These are phyloP conservation scores for Cuculus canorus DNA, from an alignment of 2,797 vertebrate genomes.

Conservation along the genomic window DNA sequence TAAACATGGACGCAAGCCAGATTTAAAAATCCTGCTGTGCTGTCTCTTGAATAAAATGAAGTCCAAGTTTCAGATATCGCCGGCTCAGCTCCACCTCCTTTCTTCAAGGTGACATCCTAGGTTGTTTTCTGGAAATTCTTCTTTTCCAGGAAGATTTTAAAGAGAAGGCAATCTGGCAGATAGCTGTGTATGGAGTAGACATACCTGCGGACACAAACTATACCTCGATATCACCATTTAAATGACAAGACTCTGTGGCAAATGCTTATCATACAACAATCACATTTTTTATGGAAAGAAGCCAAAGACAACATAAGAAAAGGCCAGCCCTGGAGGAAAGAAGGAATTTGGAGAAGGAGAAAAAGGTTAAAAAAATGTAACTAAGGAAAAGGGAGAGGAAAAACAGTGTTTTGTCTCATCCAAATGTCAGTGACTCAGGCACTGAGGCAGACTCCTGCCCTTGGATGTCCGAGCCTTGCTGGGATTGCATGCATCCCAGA, in stretches of 20 bases:
- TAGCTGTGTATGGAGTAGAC: background rate
- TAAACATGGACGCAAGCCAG: background rate
- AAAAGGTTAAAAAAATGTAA: background rate
- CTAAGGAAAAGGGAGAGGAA: background rate
- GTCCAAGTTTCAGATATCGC: background rate
- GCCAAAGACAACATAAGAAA: background rate
- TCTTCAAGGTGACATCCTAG: background rate
- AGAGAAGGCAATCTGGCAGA: background rate
- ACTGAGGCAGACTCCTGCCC: background rate
- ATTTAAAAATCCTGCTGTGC: background rate
- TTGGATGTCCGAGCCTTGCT: accelerated
- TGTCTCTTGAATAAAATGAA: background rate
- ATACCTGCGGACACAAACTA: background rate
- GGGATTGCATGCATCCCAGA: background rate
- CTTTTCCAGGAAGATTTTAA: background rate
- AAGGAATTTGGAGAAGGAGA: background rate
- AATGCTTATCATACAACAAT: background rate
- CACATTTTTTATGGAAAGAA: background rate
- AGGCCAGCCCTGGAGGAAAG: background rate
- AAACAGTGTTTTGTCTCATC: background rate
- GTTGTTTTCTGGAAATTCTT: background rate
- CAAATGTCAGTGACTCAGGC: background rate
- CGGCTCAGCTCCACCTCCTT: background rate
- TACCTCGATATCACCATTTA: background rate
- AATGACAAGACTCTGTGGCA: background rate